These are phyloP conservation scores for Aphaenogaster rudis DNA, from an alignment of 1,140 invertebrate species.

Conservation along the genomic window DNA sequence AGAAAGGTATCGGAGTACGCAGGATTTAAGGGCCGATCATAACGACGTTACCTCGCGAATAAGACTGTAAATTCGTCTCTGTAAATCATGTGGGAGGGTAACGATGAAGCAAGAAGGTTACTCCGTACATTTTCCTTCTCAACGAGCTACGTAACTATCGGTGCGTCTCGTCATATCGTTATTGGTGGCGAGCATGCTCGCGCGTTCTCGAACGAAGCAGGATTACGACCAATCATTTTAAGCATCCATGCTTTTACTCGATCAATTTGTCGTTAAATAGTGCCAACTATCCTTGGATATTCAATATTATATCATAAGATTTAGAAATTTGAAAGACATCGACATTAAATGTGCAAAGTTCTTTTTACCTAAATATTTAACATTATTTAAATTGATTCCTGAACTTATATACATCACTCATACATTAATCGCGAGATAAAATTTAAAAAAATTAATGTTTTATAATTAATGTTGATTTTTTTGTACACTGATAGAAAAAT, in stretches of 20 bases:
- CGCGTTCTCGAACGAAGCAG: constrained; percentile 64
- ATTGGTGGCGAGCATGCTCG: constrained; percentile 71
- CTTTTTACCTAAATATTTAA: background rate
- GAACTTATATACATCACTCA: background rate
- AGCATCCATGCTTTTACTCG: background rate
- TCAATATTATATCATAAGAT: background rate
- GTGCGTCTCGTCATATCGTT: constrained; percentile 57
- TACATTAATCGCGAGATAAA: background rate
- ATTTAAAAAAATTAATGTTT: background rate
- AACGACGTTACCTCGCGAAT: constrained; percentile 69
- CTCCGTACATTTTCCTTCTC: constrained; percentile 51
- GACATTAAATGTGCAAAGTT: background rate
- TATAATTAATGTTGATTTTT: background rate
- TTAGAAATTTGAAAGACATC: background rate
- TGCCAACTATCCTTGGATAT: background rate
- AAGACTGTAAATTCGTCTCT: constrained; percentile 78
- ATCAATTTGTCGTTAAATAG: background rate
- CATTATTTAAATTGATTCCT: background rate
- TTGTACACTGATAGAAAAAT: no score
- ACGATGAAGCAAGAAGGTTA: constrained; percentile 62
- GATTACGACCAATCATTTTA: constrained; percentile 13
- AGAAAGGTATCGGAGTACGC: background rate
- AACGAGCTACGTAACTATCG: constrained; percentile 50
- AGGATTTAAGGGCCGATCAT: constrained; percentile 56
- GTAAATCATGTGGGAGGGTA: constrained; percentile 76